Base-by-base conservation (phyloP, 2,888 invertebrate species). In the Epinotia demarniana region DNA sequence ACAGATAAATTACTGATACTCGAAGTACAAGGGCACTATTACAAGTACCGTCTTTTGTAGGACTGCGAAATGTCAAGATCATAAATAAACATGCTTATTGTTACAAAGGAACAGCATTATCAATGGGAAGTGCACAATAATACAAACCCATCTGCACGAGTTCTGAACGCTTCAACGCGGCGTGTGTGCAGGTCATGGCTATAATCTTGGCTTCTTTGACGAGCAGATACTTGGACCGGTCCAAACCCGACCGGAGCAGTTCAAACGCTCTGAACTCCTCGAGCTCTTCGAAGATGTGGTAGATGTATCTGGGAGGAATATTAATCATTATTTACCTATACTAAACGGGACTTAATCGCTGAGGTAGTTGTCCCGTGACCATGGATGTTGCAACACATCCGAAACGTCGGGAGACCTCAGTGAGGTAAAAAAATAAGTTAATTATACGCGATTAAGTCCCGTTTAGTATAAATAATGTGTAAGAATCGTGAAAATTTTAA, bases 161-260 rank as follows among this genome's bases (percentile, higher is more conserved):
- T 89, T 99, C 99, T 70, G 98, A 97, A 43, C 99, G 95, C 87
- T 99, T 99, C 13, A 99, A 94, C 0, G 99, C 99, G 0, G 99
- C 99, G 90, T 99, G 99, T 0, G 99, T 99, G 93, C 99, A 99
- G 0, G 99, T 99, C 99, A 99, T 99, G 0, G 99, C 99, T 81
- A 99, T 99, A 73, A 99, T 99, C 93, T 99, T 99, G 0, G 99
- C 99, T 89, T 99, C 99, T 87, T 99, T 99, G 0, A 99, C 99
- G 71, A 99, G 94, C 74, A 99, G 94, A 91, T 99, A 99, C 85
- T 99, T 98, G 0, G 99, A 98, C 66, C 99, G 95, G 89, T 99
- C 99, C 66, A 99, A 93, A 0, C 99, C 99, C 67, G 98, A 99
- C 12, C 99, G 95, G 9, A 99, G 93, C 79, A 99, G 93, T 90